Conservation (phyloP, 2,888 invertebrate species). For the Eristalis tenax region DNA sequence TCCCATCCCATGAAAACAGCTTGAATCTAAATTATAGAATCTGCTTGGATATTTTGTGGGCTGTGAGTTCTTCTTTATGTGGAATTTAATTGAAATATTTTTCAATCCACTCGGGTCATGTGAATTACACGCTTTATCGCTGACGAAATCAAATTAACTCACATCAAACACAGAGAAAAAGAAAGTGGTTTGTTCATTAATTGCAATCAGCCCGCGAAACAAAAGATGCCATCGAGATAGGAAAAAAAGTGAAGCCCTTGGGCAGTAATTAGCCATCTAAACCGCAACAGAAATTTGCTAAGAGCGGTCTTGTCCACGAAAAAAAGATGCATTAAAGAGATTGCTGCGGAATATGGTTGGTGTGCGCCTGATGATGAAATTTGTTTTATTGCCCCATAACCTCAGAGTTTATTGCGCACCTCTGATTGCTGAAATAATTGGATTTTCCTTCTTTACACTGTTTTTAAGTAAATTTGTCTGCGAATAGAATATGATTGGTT, state of each 20-base stretch:
- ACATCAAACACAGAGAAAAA: background rate
- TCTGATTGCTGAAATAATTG: background rate
- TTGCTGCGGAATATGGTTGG: background rate
- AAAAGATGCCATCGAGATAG: background rate
- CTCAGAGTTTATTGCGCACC: background rate
- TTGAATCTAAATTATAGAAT: background rate
- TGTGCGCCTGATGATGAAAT: background rate
- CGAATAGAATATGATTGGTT: background rate
- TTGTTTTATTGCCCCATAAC: background rate
- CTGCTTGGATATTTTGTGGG: background rate
- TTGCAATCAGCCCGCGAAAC: background rate
- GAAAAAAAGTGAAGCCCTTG: background rate
- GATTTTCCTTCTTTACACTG: background rate
- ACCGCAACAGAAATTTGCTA: background rate
- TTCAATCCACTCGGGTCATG: background rate
- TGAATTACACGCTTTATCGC: background rate
- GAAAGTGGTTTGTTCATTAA: background rate
- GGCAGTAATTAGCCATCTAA: background rate
- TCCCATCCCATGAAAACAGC: too few relatives aligned
- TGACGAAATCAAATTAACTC: background rate
- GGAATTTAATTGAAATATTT: background rate
- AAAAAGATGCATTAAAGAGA: background rate
- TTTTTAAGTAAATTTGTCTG: background rate
- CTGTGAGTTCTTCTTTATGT: background rate
- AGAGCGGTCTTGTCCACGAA: background rate